phyloP scores from a whole-genome alignment of 1,140 invertebrate species.

The Apis dorsata region DNA sequence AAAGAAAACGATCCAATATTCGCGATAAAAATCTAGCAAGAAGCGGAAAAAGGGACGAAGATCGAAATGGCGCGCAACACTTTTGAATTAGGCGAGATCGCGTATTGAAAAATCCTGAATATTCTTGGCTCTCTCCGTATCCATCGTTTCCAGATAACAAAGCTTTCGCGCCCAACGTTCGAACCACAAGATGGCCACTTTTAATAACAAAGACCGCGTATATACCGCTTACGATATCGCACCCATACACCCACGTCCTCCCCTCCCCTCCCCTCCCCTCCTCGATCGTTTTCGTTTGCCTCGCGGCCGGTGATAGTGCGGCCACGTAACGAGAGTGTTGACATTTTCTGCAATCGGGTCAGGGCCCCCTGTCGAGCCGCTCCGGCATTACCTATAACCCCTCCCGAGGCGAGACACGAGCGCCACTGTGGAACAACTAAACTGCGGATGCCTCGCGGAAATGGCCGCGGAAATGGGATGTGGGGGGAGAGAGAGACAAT shows the following conservation, averaged over 20 bases:
- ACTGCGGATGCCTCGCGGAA: not conserved
- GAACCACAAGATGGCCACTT: conserved; percentile 75
- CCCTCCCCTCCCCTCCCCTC: not conserved
- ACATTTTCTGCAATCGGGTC: conserved; percentile 80
- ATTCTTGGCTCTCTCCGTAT: not conserved
- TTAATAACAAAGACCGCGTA: conserved; percentile 33
- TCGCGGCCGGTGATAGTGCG: conserved; percentile 63
- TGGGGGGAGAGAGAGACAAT: too few species aligned
- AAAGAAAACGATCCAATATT: too few species aligned
- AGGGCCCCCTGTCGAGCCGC: conserved; percentile 69
- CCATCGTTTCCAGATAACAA: conserved; percentile 22
- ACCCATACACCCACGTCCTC: not conserved
- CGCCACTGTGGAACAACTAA: conserved; percentile 14
- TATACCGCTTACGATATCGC: too few species aligned
- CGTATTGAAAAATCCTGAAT: conserved; percentile 61
- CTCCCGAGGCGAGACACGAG: conserved; percentile 67
- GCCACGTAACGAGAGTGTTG: conserved; percentile 75
- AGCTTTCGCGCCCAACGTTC: conserved; percentile 49
- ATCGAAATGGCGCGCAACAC: conserved; percentile 13
- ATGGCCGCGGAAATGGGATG: not conserved
- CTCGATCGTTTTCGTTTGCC: conserved; percentile 18
- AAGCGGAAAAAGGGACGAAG: too few species aligned
- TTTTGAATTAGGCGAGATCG: conserved; percentile 45
- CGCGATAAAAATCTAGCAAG: too few species aligned
- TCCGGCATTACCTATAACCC: conserved; percentile 71